phyloP scores from a whole-genome alignment of 2,888 invertebrate genomes.

The Eurois occulta region DNA sequence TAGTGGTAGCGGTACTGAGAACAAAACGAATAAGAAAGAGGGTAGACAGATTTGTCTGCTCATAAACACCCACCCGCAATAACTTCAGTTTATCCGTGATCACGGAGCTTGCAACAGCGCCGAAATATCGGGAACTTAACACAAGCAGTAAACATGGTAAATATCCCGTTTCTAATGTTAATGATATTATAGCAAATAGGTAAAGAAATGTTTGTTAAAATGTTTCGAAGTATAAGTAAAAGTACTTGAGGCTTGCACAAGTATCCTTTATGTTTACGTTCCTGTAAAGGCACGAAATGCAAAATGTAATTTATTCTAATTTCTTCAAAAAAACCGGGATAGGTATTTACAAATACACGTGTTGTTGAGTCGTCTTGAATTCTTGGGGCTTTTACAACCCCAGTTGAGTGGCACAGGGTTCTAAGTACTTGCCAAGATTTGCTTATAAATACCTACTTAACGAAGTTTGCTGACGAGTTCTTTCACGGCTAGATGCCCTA shows the following conservation, averaged over 20 bases:
- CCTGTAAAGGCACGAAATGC: constrained; percentile 6
- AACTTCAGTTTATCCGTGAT: too few species aligned
- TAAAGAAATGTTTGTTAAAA: neutral
- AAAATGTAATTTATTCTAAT: constrained; percentile 50
- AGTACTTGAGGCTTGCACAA: neutral
- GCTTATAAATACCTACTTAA: constrained; percentile 59
- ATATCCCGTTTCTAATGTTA: too few species aligned
- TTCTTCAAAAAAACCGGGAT: constrained; percentile 9
- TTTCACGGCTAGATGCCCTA: constrained; percentile 32
- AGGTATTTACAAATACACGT: constrained; percentile 49
- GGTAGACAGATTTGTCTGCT: too few species aligned
- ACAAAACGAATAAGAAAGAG: too few species aligned
- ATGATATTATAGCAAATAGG: neutral
- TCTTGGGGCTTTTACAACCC: constrained; percentile 38
- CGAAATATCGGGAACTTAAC: too few species aligned
- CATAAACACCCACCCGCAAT: too few species aligned
- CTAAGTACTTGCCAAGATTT: constrained; percentile 54
- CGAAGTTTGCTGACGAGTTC: constrained; percentile 47
- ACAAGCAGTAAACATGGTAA: too few species aligned
- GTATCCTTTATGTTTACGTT: constrained; percentile 6
- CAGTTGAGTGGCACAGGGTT: constrained; percentile 17
- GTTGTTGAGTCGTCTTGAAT: constrained; percentile 45
- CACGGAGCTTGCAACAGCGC: too few species aligned
- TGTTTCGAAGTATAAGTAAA: neutral
- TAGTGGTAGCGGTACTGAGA: too few species aligned